Evolutionary conservation across 2,888 invertebrate genomes (phyloP), one percentile per base, ranked within the genome.

Genomic region (Xiphydria camelus): DNA sequence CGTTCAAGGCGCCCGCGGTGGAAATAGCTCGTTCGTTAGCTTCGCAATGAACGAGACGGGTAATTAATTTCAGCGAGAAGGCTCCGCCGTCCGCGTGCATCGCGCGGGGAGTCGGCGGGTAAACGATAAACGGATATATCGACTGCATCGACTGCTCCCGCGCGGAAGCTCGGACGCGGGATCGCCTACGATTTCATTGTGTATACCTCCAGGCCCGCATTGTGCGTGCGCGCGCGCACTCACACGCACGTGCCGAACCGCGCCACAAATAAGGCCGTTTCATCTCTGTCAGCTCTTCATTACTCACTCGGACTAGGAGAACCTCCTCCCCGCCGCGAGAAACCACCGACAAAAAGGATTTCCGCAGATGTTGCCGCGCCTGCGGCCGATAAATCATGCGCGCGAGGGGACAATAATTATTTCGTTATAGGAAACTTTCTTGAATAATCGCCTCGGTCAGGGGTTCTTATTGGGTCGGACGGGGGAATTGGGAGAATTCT

Each of bases 221-320:
- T 14, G 37, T 41, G 34, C 29, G 25, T 25, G 42, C 32, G 38
- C 37, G 14, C 31, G 21, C 45, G 48, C 36, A 34, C 49, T n/a
- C 22, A 21, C 9, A n/a, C 29, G 39, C 42, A 42, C 41, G 29
- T 49, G 38, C 41, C 34, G 39, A 41, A 37, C 32, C 5, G 41
- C 46, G 38, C 52, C 42, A 43, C 57, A 63, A 64, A 62, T 64
- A 68, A 61, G 54, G 51, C 45, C 52, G 53, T 57, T 62, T 61
- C 59, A 49, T 61, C 57, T 59, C 54, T 57, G 57, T 61, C 55
- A 54, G 53, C 59, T 66, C 60, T 59, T 62, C 59, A 62, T 63
- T 63, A 59, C 57, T 61, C 61, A 58, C 57, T 51, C 26, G 3
- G 23, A 29, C 29, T 12, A 5, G 29, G 15, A 15, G n/a, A n/a